phyloP scores from a whole-genome alignment of 1,140 invertebrate species.

The Onthophagus taurus region DNA sequence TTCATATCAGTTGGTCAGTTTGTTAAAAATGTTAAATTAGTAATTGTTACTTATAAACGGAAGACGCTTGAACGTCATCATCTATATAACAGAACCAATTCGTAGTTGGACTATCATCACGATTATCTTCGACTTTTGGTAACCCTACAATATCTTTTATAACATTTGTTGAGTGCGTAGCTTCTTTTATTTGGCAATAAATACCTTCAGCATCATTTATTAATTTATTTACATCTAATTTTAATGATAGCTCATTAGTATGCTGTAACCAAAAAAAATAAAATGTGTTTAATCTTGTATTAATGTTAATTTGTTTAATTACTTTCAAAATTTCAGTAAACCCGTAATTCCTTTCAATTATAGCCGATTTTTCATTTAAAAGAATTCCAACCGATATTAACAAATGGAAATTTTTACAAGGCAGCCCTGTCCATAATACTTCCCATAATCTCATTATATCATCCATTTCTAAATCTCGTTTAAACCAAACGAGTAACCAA shows the following conservation, averaged over 20 bases:
- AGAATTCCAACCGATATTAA: slow-evolving; percentile 85
- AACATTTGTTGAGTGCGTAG: slow-evolving; percentile 56
- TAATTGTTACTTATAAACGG: no score
- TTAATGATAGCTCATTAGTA: slow-evolving; percentile 83
- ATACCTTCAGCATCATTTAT: slow-evolving; percentile 83
- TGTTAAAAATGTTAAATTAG: no score
- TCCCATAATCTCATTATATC: slow-evolving; percentile 75
- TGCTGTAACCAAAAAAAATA: slow-evolving; percentile 60
- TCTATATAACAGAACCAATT: slow-evolving; percentile 10
- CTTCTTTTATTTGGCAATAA: slow-evolving; percentile 67
- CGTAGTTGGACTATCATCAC: slow-evolving; percentile 18
- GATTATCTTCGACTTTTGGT: slow-evolving; percentile 26
- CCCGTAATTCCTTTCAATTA: slow-evolving; percentile 86
- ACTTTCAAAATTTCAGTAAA: slow-evolving; percentile 96
- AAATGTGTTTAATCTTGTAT: no score
- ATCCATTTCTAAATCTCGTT: slow-evolving; percentile 64
- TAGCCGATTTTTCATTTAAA: slow-evolving; percentile 71
- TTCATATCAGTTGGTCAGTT: no score
- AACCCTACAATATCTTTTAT: slow-evolving; percentile 60
- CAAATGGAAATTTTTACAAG: slow-evolving; percentile 91
- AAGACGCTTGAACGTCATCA: slow-evolving; percentile 16
- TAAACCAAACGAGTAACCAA: slow-evolving; percentile 77
- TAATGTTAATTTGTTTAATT: slow-evolving; percentile 33
- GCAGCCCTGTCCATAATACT: slow-evolving; percentile 82
- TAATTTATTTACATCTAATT: slow-evolving; percentile 69